A percentile compares a stretch with the other conserved stretches of the same genome.
These are phyloP conservation scores for Nannoperca obscura DNA, from an alignment of 2,797 vertebrate species.

Conservation along the genomic window DNA sequence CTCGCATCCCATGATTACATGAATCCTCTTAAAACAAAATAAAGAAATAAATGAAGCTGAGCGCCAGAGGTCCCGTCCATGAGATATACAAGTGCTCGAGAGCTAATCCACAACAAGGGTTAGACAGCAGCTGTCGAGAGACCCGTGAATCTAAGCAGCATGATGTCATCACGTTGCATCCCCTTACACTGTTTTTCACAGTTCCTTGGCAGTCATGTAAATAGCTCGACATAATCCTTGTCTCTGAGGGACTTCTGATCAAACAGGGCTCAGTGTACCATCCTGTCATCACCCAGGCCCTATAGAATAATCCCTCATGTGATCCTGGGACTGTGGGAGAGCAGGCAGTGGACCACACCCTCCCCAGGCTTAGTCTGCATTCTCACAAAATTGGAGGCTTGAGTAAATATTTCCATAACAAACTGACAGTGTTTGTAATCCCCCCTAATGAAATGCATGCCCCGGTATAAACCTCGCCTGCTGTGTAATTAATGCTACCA, in stretches of 20 bases:
- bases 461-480: slow-evolving; percentile 45
- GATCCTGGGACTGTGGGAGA: slow-evolving; percentile 71
- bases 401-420: slow-evolving; percentile 73
- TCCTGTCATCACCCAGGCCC: slow-evolving; percentile 77
- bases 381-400: slow-evolving; percentile 46
- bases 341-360: slow-evolving; percentile 63
- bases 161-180: slow-evolving; percentile 72
- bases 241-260: slow-evolving; percentile 82
- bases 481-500: slow-evolving; percentile 39
- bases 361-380: slow-evolving; percentile 66
- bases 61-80: slow-evolving; percentile 52
- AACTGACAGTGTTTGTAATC: slow-evolving; percentile 71
- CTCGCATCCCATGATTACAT: neutral
- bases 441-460: slow-evolving; percentile 62
- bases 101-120: slow-evolving; percentile 76
- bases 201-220: slow-evolving; percentile 78
- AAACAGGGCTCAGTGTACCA: slow-evolving; percentile 74
- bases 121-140: slow-evolving; percentile 77
- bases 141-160: slow-evolving; percentile 54
- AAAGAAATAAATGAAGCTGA: slow-evolving; percentile 47
- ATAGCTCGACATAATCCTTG: slow-evolving; percentile 82
- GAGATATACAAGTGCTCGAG: slow-evolving; percentile 52
- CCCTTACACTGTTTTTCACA: slow-evolving; percentile 66
- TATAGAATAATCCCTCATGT: slow-evolving; percentile 80
- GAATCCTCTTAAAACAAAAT: slow-evolving; percentile 62